These are phyloP conservation scores for Phlogophora meticulosa DNA, from an alignment of 2,888 invertebrate genomes.

Conservation along the genomic window DNA sequence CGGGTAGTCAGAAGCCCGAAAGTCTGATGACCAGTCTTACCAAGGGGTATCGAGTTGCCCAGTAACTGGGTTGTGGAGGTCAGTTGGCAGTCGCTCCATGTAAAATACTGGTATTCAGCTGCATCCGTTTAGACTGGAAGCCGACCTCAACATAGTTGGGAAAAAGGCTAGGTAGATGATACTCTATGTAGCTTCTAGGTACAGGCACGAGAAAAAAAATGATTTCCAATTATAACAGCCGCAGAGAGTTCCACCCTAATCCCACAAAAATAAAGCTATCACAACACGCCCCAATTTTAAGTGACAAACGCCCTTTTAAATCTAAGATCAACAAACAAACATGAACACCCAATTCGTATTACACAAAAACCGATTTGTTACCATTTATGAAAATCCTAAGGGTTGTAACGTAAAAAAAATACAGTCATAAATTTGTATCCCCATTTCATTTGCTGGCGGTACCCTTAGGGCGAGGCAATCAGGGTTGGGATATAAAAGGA, in stretches of 20 bases:
- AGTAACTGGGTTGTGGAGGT: too few species aligned
- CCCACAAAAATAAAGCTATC: slow-evolving; percentile 18
- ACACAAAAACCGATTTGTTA: slow-evolving; percentile 70
- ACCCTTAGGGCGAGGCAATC: slow-evolving; percentile 84
- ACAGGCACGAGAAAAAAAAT: neutral
- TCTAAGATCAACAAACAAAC: slow-evolving; percentile 51
- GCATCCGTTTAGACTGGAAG: too few species aligned
- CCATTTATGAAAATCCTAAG: slow-evolving; percentile 72
- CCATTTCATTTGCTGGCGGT: slow-evolving; percentile 75
- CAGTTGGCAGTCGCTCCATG: too few species aligned
- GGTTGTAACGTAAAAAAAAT: slow-evolving; percentile 71
- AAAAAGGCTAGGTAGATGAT: too few species aligned
- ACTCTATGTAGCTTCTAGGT: too few species aligned
- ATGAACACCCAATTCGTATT: slow-evolving; percentile 55
- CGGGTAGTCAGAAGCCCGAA: too few species aligned
- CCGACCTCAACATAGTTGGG: too few species aligned
- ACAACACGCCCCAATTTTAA: slow-evolving; percentile 21
- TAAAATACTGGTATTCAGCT: too few species aligned
- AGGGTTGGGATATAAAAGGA: slow-evolving; percentile 87
- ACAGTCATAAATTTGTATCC: slow-evolving; percentile 77
- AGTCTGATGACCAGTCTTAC: too few species aligned
- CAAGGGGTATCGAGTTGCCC: too few species aligned
- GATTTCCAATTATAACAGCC: slow-evolving; percentile 12
- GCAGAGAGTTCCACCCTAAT: slow-evolving; percentile 4
- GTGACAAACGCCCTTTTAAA: slow-evolving; percentile 41